Conservation (phyloP, 2,888 invertebrate species). For the Chymomyza procnemis region DNA sequence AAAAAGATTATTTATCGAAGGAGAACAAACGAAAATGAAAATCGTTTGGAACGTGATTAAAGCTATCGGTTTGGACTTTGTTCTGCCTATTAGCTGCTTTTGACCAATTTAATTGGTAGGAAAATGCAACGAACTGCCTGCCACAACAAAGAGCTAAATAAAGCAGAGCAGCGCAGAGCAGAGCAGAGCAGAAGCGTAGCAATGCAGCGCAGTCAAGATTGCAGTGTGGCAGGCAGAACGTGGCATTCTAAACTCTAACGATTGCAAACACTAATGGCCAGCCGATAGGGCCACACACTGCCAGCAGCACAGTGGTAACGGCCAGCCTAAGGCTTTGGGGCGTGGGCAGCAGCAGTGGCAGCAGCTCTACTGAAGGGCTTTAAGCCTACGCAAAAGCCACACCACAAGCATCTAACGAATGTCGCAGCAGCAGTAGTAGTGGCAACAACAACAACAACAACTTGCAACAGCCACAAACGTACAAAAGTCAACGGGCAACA, state of each 20-base stretch:
- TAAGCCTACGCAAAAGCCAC: conserved; percentile 51
- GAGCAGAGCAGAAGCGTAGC: conserved; percentile 11
- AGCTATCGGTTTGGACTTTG: conserved; percentile 29
- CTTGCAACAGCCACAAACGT: conserved; percentile 32
- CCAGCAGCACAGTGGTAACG: not conserved
- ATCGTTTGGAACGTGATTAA: conserved; percentile 51
- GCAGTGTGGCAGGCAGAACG: conserved; percentile 44
- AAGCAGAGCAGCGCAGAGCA: conserved; percentile 5
- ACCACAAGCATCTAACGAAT: conserved; percentile 56
- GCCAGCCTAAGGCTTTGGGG: conserved; percentile 12
- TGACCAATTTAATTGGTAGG: conserved; percentile 61
- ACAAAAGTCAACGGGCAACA: conserved; percentile 45
- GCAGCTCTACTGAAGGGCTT: not conserved
- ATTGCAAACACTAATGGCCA: conserved; percentile 67
- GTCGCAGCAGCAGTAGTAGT: conserved; percentile 36
- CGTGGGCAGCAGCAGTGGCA: not conserved
- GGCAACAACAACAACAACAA: conserved; percentile 12
- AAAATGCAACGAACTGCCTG: conserved; percentile 41
- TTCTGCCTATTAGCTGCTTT: conserved; percentile 25
- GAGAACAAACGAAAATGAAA: not conserved
- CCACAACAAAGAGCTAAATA: conserved; percentile 26
- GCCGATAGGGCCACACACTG: conserved; percentile 44
- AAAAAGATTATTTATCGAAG: conserved; percentile 26
- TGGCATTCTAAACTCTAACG: conserved; percentile 70
- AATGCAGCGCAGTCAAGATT: conserved; percentile 13